These are phyloP conservation scores for Metopia argyrocephala DNA, from an alignment of 2,888 invertebrate species.

Conservation along the genomic window DNA sequence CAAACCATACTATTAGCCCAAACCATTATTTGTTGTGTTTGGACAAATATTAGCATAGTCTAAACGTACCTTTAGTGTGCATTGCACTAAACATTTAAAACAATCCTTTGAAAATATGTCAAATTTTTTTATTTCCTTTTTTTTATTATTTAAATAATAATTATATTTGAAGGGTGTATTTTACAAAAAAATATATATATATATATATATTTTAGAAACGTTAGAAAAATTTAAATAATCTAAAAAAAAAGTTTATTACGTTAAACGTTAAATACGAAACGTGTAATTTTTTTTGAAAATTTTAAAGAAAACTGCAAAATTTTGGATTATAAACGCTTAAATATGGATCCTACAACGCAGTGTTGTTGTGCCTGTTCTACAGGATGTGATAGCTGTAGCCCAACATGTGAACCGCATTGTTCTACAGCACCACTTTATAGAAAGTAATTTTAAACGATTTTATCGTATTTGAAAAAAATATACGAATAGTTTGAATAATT, in stretches of 20 bases:
- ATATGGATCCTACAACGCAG: slow-evolving; percentile 30
- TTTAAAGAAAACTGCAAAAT: slow-evolving; percentile 40
- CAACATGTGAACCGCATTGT: neutral
- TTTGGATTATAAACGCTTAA: neutral
- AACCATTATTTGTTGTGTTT: too few relatives aligned
- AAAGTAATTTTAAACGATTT: slow-evolving; percentile 9
- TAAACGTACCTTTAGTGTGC: too few relatives aligned
- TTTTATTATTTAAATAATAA: neutral
- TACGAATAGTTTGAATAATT: neutral
- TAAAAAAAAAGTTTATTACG: neutral
- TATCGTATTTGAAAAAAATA: neutral
- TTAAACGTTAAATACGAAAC: neutral
- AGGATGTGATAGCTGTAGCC: slow-evolving; percentile 14
- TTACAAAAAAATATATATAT: neutral
- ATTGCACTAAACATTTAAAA: too few relatives aligned
- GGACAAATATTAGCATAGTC: too few relatives aligned
- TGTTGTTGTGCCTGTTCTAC: slow-evolving; percentile 6
- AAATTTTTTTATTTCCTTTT: slow-evolving; percentile 40
- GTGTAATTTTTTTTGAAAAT: neutral
- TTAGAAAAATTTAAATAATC: slow-evolving; percentile 9
- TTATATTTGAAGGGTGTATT: neutral
- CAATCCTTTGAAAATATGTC: slow-evolving; percentile 42
- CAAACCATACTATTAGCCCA: too few relatives aligned
- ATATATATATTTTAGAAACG: neutral
- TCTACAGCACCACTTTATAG: neutral